These are phyloP conservation scores for Alviniconcha strummeri DNA, from an alignment of 2,888 invertebrate species.

Conservation along the genomic window DNA sequence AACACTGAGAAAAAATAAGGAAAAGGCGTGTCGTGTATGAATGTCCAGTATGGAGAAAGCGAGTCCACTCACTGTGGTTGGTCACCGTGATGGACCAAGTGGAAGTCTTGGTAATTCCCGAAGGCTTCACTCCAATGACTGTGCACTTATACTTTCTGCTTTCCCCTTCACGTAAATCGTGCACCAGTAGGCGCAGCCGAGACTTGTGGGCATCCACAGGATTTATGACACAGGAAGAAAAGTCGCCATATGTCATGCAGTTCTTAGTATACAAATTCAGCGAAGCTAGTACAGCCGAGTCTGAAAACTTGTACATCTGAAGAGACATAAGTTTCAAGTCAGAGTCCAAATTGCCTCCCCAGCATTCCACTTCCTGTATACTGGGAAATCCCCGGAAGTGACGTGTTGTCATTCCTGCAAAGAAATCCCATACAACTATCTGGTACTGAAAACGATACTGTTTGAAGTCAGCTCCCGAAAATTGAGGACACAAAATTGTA, in stretches of 20 bases:
- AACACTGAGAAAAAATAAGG: too few relatives aligned
- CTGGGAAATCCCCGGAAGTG: slow-evolving; percentile 23
- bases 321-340: slow-evolving; percentile 19
- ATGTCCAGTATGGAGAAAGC: too few relatives aligned
- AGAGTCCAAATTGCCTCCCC: slow-evolving; percentile 10
- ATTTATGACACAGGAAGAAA: slow-evolving; percentile 25
- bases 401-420: slow-evolving; percentile 27
- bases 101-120: background rate
- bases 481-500: too few relatives aligned
- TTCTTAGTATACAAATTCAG: slow-evolving; percentile 12
- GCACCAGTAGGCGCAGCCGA: slow-evolving; percentile 10
- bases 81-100: background rate
- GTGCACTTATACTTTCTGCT: slow-evolving; percentile 17
- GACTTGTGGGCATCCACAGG: slow-evolving; percentile 12
- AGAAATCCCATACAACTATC: background rate
- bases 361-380: slow-evolving; percentile 33
- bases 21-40: too few relatives aligned
- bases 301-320: background rate
- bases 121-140: slow-evolving; percentile 7
- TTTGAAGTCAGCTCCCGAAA: too few relatives aligned
- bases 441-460: background rate
- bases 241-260: slow-evolving; percentile 10
- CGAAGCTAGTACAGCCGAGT: background rate
- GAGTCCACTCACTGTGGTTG: slow-evolving; percentile 8
- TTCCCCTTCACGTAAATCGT: slow-evolving; percentile 20